Evolutionary conservation across 2,113 vertebrate species (phyloP).

Genomic region (Ictidomys tridecemlineatus): DNA sequence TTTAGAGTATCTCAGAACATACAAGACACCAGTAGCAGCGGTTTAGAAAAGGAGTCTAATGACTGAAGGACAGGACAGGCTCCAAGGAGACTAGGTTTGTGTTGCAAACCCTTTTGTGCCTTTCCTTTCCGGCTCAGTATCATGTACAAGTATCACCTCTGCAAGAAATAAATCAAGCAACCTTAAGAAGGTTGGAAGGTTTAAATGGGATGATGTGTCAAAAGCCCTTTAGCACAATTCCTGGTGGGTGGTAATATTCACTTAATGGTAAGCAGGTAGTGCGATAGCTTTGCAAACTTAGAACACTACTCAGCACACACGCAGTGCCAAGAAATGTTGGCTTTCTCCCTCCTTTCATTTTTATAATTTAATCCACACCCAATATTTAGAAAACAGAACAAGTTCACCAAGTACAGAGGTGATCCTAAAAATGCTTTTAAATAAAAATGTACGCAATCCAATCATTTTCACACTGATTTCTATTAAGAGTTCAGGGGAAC

Average conservation of each 20-base stretch:
- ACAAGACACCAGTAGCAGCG: neutral
- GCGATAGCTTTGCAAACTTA: neutral
- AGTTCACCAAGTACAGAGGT: neutral
- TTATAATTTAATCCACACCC: slow-evolving; percentile 26
- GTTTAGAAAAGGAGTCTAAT: neutral
- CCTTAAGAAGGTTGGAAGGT: neutral
- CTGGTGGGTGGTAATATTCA: neutral
- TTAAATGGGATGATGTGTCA: neutral
- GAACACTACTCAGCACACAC: neutral
- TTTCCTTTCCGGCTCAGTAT: neutral
- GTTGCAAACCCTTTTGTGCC: neutral
- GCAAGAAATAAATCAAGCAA: neutral
- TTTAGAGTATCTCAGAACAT: neutral
- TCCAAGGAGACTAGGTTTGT: neutral
- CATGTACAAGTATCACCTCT: neutral
- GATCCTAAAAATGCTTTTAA: slow-evolving; percentile 40
- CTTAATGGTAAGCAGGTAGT: neutral
- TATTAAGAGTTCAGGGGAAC: neutral
- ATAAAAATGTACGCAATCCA: neutral
- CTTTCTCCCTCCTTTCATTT: neutral
- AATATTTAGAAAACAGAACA: slow-evolving; percentile 36
- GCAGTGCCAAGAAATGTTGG: neutral
- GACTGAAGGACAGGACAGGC: too few species aligned
- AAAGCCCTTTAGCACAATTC: slow-evolving; percentile 9
- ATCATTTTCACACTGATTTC: neutral